Percentiles rank a stretch among this genome's conserved stretches.
Evolutionary conservation across 2,113 vertebrate species (phyloP).

Genomic region (Ramphastos sulfuratus): DNA sequence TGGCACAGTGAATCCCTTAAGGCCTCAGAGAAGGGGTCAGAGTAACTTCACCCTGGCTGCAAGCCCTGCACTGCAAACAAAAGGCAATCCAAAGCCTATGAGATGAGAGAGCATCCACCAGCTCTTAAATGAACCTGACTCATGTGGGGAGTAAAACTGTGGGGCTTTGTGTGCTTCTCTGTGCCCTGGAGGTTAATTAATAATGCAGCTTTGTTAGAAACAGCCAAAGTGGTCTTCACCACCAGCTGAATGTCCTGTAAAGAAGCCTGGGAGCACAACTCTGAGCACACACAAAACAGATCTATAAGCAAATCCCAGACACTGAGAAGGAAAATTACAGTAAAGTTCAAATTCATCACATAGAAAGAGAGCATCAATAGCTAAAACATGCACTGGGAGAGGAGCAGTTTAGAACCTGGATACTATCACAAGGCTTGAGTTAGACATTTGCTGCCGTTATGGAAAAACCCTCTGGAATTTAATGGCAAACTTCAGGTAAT

Average conservation of each 20-base stretch:
- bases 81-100: neutral
- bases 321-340: neutral
- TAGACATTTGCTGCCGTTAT: neutral
- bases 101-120: neutral
- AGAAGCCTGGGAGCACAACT: neutral
- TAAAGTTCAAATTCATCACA: slow-evolving; percentile 6
- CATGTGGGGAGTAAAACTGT: neutral
- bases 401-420: neutral
- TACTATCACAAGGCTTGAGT: neutral
- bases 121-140: neutral
- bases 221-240: neutral
- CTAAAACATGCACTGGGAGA: neutral
- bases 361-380: neutral
- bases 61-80: neutral
- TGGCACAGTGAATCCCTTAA: neutral
- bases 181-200: neutral
- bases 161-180: neutral
- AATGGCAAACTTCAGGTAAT: neutral
- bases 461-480: slow-evolving; percentile 48
- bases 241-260: slow-evolving; percentile 40
- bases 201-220: neutral
- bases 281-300: neutral
- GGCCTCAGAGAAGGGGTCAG: neutral
- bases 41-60: neutral
- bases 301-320: neutral